Conservation (phyloP, 2,888 invertebrate genomes). For the Achlya flavicornis region DNA sequence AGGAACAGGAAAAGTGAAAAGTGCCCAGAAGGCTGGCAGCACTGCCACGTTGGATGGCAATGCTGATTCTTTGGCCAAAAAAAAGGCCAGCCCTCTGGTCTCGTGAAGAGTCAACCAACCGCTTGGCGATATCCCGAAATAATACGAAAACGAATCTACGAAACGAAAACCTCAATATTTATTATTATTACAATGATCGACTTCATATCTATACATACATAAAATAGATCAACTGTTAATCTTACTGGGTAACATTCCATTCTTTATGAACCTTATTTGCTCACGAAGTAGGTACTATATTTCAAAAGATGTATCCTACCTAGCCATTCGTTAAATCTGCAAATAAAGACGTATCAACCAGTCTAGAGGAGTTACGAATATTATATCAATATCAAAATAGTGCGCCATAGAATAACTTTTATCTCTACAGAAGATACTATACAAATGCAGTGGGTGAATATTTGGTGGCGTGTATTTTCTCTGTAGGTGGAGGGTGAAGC, state of each 20-base stretch:
- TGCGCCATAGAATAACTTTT: conserved; percentile 34
- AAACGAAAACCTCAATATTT: too few species aligned
- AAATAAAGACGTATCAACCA: conserved; percentile 56
- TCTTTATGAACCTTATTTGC: neutral
- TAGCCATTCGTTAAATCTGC: conserved; percentile 57
- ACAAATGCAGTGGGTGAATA: conserved; percentile 24
- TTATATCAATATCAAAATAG: conserved; percentile 19
- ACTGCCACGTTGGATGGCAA: too few species aligned
- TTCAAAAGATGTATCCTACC: conserved; percentile 54
- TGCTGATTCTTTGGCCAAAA: too few species aligned
- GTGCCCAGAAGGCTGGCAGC: too few species aligned
- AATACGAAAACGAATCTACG: too few species aligned
- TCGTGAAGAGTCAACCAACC: too few species aligned
- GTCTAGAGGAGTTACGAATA: conserved; percentile 43
- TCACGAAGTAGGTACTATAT: conserved; percentile 19
- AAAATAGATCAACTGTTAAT: neutral
- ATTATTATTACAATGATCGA: too few species aligned
- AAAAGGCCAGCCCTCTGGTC: too few species aligned
- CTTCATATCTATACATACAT: too few species aligned
- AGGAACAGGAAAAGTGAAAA: too few species aligned
- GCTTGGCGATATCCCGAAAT: too few species aligned
- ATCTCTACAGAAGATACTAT: conserved; percentile 8
- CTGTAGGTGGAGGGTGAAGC: conserved; percentile 46
- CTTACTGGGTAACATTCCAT: neutral
- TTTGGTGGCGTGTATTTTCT: conserved; percentile 16